phyloP scores from a whole-genome alignment of 2,797 vertebrate genomes.

The Otus scops region DNA sequence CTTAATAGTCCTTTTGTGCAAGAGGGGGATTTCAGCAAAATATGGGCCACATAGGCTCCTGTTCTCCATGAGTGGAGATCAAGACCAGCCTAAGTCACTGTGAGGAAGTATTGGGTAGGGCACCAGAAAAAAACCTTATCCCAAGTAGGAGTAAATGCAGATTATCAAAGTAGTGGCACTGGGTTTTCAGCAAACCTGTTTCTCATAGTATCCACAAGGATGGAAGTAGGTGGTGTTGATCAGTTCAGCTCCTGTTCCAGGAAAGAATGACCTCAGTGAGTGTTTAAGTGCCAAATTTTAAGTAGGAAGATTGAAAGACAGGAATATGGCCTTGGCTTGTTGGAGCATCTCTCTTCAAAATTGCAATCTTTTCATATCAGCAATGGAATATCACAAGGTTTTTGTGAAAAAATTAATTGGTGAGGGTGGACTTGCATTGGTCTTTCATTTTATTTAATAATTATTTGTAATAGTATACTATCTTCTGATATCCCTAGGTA shows the following conservation, averaged over 20 bases:
- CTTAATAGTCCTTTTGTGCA: not conserved
- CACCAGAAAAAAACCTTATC: not conserved
- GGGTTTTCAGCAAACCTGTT: not conserved
- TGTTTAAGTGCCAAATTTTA: not conserved
- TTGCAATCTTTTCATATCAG: not conserved
- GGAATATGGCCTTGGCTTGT: not conserved
- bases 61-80: not conserved
- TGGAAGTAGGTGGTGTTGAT: not conserved
- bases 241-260: not conserved
- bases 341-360: not conserved
- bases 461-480: not conserved
- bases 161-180: not conserved
- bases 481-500: not conserved
- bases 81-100: not conserved
- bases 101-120: not conserved
- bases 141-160: not conserved
- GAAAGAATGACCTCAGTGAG: not conserved
- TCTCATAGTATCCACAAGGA: not conserved
- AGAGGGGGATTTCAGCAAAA: not conserved
- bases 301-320: not conserved
- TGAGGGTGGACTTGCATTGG: not conserved
- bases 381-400: not conserved
- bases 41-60: not conserved
- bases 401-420: not conserved
- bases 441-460: not conserved